These are phyloP conservation scores for Atlantisia rogersi DNA, from an alignment of 2,113 vertebrate species.

Conservation along the genomic window DNA sequence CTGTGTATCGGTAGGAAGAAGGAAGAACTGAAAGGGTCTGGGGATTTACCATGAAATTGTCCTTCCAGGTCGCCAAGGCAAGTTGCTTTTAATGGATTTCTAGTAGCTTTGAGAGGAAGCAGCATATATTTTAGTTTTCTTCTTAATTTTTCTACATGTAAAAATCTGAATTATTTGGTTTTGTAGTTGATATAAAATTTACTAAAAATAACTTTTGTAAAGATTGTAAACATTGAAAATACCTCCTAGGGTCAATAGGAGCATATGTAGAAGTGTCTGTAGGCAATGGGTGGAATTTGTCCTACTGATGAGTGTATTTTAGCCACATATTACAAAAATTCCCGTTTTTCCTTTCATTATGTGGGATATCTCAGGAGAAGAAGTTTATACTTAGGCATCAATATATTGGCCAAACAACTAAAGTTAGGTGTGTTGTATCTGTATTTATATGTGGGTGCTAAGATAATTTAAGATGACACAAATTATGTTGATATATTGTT, in stretches of 20 bases:
- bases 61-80: neutral
- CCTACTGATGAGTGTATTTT: neutral
- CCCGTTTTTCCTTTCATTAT: neutral
- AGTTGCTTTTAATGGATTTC: neutral
- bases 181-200: neutral
- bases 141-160: neutral
- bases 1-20: neutral
- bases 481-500: neutral
- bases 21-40: neutral
- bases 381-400: fast-evolving
- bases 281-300: neutral
- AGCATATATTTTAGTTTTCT: neutral
- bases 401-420: neutral
- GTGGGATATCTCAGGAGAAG: neutral
- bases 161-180: neutral
- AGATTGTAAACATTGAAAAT: neutral
- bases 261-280: neutral
- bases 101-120: neutral
- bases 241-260: neutral
- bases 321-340: neutral
- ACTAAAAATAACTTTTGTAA: neutral
- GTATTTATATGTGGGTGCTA: neutral
- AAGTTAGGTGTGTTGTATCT: neutral
- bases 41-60: neutral
- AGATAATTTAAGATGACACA: neutral